Conservation (phyloP, 2,113 vertebrate genomes). For the Callopanchax toddi region DNA sequence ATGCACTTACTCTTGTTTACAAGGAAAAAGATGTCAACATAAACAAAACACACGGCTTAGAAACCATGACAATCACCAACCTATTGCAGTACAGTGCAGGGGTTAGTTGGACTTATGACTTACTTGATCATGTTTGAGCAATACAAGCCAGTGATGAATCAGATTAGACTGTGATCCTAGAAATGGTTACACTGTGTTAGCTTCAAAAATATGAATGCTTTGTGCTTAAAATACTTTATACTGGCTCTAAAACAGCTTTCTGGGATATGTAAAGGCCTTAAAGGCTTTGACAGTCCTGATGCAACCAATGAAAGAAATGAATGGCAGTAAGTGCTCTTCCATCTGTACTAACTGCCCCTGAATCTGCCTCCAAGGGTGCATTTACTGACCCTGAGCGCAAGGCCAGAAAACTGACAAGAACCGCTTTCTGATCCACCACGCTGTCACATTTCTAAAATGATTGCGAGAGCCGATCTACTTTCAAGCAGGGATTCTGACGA, state of each 20-base stretch:
- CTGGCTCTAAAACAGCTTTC: conserved; percentile 4
- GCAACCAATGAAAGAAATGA: background rate
- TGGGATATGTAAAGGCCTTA: conserved; percentile 28
- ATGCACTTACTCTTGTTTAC: too few species aligned
- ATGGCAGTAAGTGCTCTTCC: background rate
- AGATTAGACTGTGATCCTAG: background rate
- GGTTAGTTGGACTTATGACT: too few species aligned
- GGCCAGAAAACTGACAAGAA: conserved; percentile 28
- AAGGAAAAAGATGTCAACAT: too few species aligned
- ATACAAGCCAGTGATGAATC: too few species aligned
- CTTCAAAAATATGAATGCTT: background rate
- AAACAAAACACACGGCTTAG: too few species aligned
- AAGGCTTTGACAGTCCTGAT: conserved; percentile 7
- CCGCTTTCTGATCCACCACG: conserved; percentile 21
- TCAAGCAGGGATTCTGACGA: conserved; percentile 57
- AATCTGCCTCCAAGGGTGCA: conserved; percentile 13
- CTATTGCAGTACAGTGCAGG: too few species aligned
- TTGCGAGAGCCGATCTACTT: conserved; percentile 59
- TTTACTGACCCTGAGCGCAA: conserved; percentile 52
- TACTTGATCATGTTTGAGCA: too few species aligned
- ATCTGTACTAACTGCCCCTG: conserved; percentile 8
- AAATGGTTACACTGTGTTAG: background rate
- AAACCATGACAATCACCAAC: too few species aligned
- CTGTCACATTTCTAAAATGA: conserved; percentile 57
- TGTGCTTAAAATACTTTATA: background rate